Evolutionary conservation across 2,113 vertebrate genomes (phyloP).

Genomic region (Eudyptes chrysolophus): DNA sequence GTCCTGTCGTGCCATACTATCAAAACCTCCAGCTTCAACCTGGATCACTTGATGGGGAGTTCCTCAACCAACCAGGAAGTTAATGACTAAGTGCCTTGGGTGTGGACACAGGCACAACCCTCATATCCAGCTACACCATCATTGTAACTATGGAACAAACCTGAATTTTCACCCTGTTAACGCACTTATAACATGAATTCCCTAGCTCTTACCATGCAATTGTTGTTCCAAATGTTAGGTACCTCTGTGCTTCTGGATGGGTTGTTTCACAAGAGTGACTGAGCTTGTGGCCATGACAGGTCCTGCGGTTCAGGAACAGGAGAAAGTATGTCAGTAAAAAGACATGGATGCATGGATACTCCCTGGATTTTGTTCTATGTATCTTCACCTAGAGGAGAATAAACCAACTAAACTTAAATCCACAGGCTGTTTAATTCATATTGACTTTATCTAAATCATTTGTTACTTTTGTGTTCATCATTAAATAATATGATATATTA

Average conservation of each 20-base stretch:
- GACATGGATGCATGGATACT: background rate
- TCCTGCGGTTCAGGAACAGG: background rate
- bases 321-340: background rate
- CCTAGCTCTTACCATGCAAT: background rate
- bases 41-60: background rate
- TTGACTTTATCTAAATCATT: background rate
- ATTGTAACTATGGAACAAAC: background rate
- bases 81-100: background rate
- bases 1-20: background rate
- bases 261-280: background rate
- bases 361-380: background rate
- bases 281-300: background rate
- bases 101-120: background rate
- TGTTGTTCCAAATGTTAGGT: background rate
- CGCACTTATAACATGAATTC: background rate
- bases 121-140: background rate
- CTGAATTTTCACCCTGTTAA: background rate
- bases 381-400: background rate
- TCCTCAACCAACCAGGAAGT: background rate
- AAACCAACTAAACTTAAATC: background rate
- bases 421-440: background rate
- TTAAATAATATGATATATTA: background rate
- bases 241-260: fast-evolving
- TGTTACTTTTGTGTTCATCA: background rate
- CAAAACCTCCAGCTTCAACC: background rate